Percentiles rank a stretch among this genome's conserved stretches.
These are phyloP conservation scores for Allophyes oxyacanthae DNA, from an alignment of 2,888 invertebrate species.

Conservation along the genomic window DNA sequence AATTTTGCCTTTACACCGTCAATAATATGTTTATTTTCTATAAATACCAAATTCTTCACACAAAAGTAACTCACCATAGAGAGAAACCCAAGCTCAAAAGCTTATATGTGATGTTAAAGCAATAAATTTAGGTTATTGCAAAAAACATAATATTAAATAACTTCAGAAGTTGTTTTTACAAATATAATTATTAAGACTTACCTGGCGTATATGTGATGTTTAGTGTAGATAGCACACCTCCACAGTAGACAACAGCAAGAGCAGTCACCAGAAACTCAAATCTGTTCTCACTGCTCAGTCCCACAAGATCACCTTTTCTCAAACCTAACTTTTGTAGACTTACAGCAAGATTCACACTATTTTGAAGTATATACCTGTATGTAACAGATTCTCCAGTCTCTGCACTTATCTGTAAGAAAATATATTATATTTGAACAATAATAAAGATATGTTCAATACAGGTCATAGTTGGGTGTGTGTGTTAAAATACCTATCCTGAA, in stretches of 20 bases:
- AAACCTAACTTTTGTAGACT: slow-evolving; percentile 86
- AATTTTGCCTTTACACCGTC: too few relatives aligned
- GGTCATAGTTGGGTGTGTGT: too few relatives aligned
- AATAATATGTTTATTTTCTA: too few relatives aligned
- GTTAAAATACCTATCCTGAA: too few relatives aligned
- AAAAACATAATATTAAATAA: too few relatives aligned
- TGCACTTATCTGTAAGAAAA: slow-evolving; percentile 86
- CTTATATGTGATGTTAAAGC: too few relatives aligned
- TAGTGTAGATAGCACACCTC: slow-evolving; percentile 90
- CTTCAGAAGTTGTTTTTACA: too few relatives aligned
- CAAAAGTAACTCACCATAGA: too few relatives aligned
- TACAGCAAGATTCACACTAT: slow-evolving; percentile 88
- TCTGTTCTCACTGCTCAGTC: slow-evolving; percentile 91
- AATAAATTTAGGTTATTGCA: too few relatives aligned
- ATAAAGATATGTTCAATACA: too few relatives aligned
- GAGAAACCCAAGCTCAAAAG: too few relatives aligned
- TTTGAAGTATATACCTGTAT: slow-evolving; percentile 88
- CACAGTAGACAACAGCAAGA: slow-evolving; percentile 88
- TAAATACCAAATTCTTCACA: too few relatives aligned
- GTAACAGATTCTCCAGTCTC: slow-evolving; percentile 88
- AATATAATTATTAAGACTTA: slow-evolving; percentile 59
- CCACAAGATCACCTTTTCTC: slow-evolving; percentile 88
- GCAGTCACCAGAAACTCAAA: slow-evolving; percentile 89
- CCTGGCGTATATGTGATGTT: slow-evolving; percentile 91
- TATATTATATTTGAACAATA: background rate